These are phyloP conservation scores for Sebastes oblongus DNA, from an alignment of 2,797 vertebrate species.

Conservation along the genomic window DNA sequence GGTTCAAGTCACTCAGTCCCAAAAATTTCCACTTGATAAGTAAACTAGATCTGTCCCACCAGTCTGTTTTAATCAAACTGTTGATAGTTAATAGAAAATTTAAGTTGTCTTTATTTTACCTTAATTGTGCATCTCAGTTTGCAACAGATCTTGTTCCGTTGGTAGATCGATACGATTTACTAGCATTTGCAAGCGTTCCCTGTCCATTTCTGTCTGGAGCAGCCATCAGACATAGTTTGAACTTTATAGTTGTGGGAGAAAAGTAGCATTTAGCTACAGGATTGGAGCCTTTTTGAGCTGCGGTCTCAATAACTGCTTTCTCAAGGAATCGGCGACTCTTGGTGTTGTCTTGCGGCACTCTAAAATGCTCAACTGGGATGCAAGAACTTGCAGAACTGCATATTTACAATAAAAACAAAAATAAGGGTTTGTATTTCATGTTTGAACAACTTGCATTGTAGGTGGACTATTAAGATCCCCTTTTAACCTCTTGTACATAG, in stretches of 20 bases:
- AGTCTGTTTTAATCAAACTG: background rate
- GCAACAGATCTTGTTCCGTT: background rate
- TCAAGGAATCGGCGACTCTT: background rate
- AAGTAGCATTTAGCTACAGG: constrained; percentile 17
- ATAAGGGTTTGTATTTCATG: constrained; percentile 41
- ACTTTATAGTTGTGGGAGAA: constrained; percentile 21
- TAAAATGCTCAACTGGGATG: constrained; percentile 18
- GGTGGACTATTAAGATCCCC: background rate
- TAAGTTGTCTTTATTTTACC: background rate
- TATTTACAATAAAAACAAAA: constrained; percentile 28
- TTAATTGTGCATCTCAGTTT: background rate
- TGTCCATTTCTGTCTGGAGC: background rate
- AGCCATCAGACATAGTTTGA: background rate
- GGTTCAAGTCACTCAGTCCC: background rate
- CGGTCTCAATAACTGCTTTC: constrained; percentile 2
- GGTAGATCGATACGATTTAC: background rate
- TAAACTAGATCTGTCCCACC: background rate
- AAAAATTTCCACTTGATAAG: background rate
- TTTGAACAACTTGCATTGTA: constrained; percentile 22
- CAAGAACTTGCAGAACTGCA: constrained; percentile 1
- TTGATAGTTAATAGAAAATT: background rate
- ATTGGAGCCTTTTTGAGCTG: constrained; percentile 4
- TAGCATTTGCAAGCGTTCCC: background rate
- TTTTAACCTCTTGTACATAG: constrained; percentile 56
- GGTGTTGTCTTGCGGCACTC: background rate